Percentiles rank a stretch among this genome's conserved stretches.
These are phyloP conservation scores for Barypeithes pellucidus DNA, from an alignment of 2,888 invertebrate genomes.

Conservation along the genomic window DNA sequence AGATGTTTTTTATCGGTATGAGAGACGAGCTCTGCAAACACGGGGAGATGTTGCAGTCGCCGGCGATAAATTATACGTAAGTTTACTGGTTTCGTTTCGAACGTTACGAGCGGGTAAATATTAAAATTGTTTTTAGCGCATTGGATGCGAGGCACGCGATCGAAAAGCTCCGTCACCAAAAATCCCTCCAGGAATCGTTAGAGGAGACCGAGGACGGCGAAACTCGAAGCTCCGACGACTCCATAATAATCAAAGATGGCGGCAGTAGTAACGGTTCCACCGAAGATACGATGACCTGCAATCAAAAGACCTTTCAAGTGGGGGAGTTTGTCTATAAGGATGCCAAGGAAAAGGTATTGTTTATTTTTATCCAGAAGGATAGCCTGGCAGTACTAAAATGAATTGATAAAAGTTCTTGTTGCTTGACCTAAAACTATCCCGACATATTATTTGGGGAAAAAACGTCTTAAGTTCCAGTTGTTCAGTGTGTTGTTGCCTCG, in stretches of 20 bases:
- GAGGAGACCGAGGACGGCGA: constrained; percentile 87
- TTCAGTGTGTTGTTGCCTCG: no score
- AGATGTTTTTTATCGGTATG: constrained; percentile 89
- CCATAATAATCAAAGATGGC: constrained; percentile 63
- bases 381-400: no score
- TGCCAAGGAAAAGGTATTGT: constrained; percentile 75
- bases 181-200: constrained; percentile 83
- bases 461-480: no score
- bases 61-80: constrained; percentile 85
- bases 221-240: constrained; percentile 73
- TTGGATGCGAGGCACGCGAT: constrained; percentile 83
- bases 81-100: no score
- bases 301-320: constrained; percentile 83
- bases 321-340: constrained; percentile 96
- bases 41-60: constrained; percentile 86
- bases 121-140: constrained; percentile 62
- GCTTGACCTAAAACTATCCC: no score
- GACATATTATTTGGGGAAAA: no score
- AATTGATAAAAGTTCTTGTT: no score
- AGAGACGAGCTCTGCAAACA: constrained; percentile 82
- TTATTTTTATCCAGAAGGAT: no score
- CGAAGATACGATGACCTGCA: constrained; percentile 79
- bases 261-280: constrained; percentile 60
- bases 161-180: constrained; percentile 83
- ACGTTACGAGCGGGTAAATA: neutral